phyloP scores from a whole-genome alignment of 2,888 invertebrate genomes.

The Caenorhabditis sp. region DNA sequence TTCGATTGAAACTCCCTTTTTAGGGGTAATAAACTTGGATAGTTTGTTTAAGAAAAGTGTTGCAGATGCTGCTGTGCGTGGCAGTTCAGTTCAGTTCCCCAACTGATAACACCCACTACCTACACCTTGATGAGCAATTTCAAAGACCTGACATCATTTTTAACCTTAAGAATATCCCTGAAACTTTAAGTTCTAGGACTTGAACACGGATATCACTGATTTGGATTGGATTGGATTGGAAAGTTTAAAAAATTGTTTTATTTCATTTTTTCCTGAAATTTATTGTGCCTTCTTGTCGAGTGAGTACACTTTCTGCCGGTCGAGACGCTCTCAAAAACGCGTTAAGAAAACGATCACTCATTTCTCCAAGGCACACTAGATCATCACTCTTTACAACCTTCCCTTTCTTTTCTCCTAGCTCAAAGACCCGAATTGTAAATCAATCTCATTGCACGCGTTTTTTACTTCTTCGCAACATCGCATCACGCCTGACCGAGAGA shows the following conservation, averaged over 20 bases:
- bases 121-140: conserved; percentile 47
- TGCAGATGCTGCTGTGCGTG: conserved; percentile 35
- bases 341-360: conserved; percentile 44
- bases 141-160: conserved; percentile 36
- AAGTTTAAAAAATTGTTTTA: too few species aligned
- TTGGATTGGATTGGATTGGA: too few species aligned
- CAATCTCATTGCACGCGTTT: conserved; percentile 36
- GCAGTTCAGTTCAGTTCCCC: not conserved
- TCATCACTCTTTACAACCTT: conserved; percentile 51
- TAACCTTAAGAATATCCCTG: too few species aligned
- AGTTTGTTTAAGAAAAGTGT: conserved; percentile 60
- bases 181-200: too few species aligned
- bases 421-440: conserved; percentile 32
- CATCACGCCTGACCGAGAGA: too few species aligned
- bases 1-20: too few species aligned
- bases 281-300: conserved; percentile 1
- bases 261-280: too few species aligned
- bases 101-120: conserved; percentile 40
- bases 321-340: conserved; percentile 19
- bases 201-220: too few species aligned
- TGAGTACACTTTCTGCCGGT: conserved; percentile 3
- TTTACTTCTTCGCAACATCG: conserved; percentile 34
- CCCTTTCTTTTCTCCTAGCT: conserved; percentile 14
- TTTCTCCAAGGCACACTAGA: conserved; percentile 21
- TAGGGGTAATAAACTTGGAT: conserved; percentile 28